Conservation (phyloP, 2,888 invertebrate genomes). For the Nephrotoma appendiculata region DNA sequence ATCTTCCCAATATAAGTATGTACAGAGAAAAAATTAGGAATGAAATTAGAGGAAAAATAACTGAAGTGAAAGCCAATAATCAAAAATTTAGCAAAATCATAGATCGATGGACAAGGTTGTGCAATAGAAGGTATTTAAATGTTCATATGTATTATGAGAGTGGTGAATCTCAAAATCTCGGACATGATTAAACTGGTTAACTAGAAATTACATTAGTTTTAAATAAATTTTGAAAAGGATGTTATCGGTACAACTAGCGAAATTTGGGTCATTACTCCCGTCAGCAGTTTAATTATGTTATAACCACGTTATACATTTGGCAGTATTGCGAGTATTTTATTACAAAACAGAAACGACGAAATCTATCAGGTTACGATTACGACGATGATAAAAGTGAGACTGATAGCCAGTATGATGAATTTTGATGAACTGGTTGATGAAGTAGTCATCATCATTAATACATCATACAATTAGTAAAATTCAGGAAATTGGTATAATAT, state of each 20-base stretch:
- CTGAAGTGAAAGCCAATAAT: too few species aligned
- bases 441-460: not conserved
- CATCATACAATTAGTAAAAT: not conserved
- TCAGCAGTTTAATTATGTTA: too few species aligned
- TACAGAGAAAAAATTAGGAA: too few species aligned
- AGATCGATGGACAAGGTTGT: slow-evolving; percentile 6
- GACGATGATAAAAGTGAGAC: not conserved
- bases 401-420: not conserved
- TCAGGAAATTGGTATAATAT: not conserved
- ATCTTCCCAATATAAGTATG: too few species aligned
- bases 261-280: not conserved
- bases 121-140: slow-evolving; percentile 3
- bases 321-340: too few species aligned
- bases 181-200: too few species aligned
- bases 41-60: too few species aligned
- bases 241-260: not conserved
- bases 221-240: too few species aligned
- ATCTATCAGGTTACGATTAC: not conserved
- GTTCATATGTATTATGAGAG: slow-evolving; percentile 6
- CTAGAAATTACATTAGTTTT: too few species aligned
- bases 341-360: too few species aligned
- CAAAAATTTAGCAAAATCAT: not conserved
- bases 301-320: too few species aligned
- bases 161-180: slow-evolving; percentile 1
- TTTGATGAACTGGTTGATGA: not conserved